Evolutionary conservation across 1,140 invertebrate species (phyloP).

Genomic region (Drosophila hydei): DNA sequence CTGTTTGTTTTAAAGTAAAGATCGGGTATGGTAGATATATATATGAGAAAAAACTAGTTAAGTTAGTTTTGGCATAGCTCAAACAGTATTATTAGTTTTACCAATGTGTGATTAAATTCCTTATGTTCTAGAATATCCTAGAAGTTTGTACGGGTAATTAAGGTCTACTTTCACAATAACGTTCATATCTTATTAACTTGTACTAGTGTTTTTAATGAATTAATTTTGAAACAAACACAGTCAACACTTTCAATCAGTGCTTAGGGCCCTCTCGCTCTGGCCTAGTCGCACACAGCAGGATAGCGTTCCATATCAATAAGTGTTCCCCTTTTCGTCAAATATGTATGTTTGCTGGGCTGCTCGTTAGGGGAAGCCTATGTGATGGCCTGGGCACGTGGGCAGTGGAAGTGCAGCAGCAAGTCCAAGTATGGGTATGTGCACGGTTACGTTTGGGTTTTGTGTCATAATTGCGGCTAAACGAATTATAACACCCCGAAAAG

Average conservation of each 20-base stretch:
- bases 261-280: slow-evolving; percentile 36
- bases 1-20: no score
- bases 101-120: no score
- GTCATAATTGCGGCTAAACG: slow-evolving; percentile 83
- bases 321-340: slow-evolving; percentile 41
- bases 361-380: slow-evolving; percentile 24
- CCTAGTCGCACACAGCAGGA: slow-evolving; percentile 51
- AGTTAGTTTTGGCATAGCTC: no score
- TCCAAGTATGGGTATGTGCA: slow-evolving; percentile 26
- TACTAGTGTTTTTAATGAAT: slow-evolving; percentile 4
- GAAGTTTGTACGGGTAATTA: no score
- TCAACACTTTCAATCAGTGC: slow-evolving; percentile 55
- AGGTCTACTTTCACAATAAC: background rate
- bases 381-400: slow-evolving; percentile 49
- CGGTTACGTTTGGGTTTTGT: slow-evolving; percentile 62
- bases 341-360: background rate
- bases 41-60: no score
- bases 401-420: slow-evolving; percentile 46
- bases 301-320: slow-evolving; percentile 32
- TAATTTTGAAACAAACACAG: slow-evolving; percentile 18
- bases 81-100: no score
- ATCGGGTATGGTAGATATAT: no score
- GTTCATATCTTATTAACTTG: slow-evolving; percentile 5
- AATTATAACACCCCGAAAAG: slow-evolving; percentile 79
- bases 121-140: no score